Evolutionary conservation across 2,797 vertebrate genomes (phyloP).

Genomic region (Mus caroli): DNA sequence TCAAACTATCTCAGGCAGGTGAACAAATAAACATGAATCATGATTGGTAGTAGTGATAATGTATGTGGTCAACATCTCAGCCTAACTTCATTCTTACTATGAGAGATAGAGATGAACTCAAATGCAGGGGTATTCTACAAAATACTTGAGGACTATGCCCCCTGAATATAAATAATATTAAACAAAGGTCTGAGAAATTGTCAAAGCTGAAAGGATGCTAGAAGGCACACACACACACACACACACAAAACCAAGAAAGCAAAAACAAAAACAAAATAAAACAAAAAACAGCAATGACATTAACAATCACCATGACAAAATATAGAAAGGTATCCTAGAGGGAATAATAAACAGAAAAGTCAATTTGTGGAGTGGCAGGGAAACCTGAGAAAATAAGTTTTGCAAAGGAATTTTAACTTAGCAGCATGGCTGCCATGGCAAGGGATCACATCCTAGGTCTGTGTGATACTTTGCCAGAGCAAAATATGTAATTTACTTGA

Average conservation of each 20-base stretch:
- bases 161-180: neutral
- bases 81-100: neutral
- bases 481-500: neutral
- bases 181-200: neutral
- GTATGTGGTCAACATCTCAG: neutral
- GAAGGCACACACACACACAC: neutral
- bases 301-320: neutral
- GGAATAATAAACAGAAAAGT: neutral
- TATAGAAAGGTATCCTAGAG: neutral
- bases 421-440: neutral
- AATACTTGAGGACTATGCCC: neutral
- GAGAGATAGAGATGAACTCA: neutral
- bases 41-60: neutral
- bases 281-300: neutral
- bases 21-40: neutral
- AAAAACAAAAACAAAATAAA: neutral
- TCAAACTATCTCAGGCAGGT: neutral
- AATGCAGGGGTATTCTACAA: neutral
- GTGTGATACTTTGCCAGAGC: neutral
- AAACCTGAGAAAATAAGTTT: neutral
- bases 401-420: neutral
- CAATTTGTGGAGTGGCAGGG: neutral
- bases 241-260: neutral
- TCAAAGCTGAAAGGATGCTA: neutral
- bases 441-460: neutral